phyloP scores from a whole-genome alignment of 2,888 invertebrate species.

The Dorcus parallelipipedus region DNA sequence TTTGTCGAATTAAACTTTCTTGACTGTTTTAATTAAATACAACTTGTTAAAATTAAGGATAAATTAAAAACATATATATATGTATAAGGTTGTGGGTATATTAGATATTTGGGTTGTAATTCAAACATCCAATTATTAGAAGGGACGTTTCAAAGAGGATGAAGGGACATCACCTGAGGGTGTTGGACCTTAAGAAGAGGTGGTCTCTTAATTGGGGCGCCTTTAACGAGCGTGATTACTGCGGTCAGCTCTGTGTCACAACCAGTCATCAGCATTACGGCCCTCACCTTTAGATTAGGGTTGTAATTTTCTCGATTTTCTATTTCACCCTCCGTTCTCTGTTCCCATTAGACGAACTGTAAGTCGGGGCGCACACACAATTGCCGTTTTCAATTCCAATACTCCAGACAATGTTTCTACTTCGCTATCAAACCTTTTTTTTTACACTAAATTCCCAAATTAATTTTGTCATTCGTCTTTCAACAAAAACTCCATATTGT shows the following conservation, averaged over 20 bases:
- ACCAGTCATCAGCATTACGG: slow-evolving; percentile 27
- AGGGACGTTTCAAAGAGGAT: slow-evolving; percentile 7
- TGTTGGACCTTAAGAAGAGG: slow-evolving; percentile 23
- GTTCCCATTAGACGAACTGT: slow-evolving; percentile 23
- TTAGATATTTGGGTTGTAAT: slow-evolving; percentile 1
- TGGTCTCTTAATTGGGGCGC: slow-evolving; percentile 25
- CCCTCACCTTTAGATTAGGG: slow-evolving; percentile 28
- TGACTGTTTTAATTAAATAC: too few species aligned
- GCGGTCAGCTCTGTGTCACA: slow-evolving; percentile 29
- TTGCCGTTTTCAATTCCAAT: slow-evolving; percentile 27
- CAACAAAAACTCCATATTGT: too few species aligned
- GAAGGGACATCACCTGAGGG: slow-evolving; percentile 10
- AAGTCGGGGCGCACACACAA: slow-evolving; percentile 22
- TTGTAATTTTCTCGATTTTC: slow-evolving; percentile 24
- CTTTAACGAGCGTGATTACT: slow-evolving; percentile 30
- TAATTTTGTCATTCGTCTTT: too few species aligned
- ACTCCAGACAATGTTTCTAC: not conserved
- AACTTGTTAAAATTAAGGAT: too few species aligned
- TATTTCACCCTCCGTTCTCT: slow-evolving; percentile 22
- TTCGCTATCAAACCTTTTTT: too few species aligned
- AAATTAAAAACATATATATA: too few species aligned
- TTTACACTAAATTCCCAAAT: too few species aligned
- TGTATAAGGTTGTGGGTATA: too few species aligned
- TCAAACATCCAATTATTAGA: slow-evolving; percentile 12
- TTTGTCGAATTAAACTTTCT: too few species aligned